Base-by-base conservation (phyloP, 2,888 invertebrate genomes). In the Drosophila tanythrix region DNA sequence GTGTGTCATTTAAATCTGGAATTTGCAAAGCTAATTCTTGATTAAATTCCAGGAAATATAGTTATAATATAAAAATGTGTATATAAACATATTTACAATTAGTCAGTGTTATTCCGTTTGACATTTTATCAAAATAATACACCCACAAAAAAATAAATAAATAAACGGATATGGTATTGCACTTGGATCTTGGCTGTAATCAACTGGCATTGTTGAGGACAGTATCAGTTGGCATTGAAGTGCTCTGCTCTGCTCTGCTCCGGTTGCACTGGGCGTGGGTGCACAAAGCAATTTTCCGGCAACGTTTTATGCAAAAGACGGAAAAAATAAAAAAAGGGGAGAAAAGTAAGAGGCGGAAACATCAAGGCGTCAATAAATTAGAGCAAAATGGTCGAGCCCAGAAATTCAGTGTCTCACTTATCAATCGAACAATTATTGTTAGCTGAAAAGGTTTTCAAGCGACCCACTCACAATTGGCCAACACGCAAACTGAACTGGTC, bases 401-500 rank as follows among this genome's bases (percentile, higher is more conserved):
- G 61, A 64, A 67, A 71, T 46, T 46, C 25, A 25, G 46, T 46
- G 53, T 70, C 33, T 43, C 35, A 64, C 63, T 83, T 87, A 82
- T 87, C 79, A 89, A 79, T 87, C 74, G 88, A 81, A 72, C 84
- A 79, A 87, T 89, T 83, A 85, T 87, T 73, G 73, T 63, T 60
- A 52, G 69, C 74, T 60, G 36, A 65, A 33, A 84, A 70, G 79
- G 79, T 84, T 82, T 57, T 33, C 46, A 40, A 59, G 63, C 59
- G 62, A 69, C 68, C 75, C 75, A 79, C 71, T 82, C 79, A 70
- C 53, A 56, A 69, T 67, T 61, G 67, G 70, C 65, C 66, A 64
- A 67, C 84, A 89, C 84, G 87, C 84, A 86, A 89, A 83, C 87
- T 15, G 15, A 46, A 81, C 15, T 25, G 21, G 84, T 84, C 84